These are phyloP conservation scores for Dicerorhinus sumatrensis DNA, from an alignment of 2,113 vertebrate species.

Conservation along the genomic window DNA sequence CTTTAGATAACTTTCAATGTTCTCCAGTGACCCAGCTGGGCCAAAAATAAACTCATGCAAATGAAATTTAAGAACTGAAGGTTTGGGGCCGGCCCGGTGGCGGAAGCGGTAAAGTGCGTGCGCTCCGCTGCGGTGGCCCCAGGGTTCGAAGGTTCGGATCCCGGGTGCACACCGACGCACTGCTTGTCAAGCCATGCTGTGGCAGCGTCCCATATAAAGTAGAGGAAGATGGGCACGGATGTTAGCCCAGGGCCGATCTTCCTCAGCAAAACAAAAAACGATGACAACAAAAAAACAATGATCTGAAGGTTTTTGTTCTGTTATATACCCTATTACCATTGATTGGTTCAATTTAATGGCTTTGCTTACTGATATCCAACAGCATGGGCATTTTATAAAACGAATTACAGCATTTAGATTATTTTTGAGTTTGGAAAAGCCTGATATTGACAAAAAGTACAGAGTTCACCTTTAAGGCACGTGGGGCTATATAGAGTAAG, in stretches of 20 bases:
- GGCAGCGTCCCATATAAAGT: too few species aligned
- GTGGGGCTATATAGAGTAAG: conserved; percentile 68
- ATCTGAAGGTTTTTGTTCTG: conserved; percentile 12
- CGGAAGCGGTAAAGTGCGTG: too few species aligned
- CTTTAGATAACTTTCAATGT: conserved; percentile 3
- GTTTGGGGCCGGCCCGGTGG: neutral
- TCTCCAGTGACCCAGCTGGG: conserved; percentile 46
- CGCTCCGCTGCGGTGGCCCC: too few species aligned
- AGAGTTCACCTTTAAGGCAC: conserved; percentile 77
- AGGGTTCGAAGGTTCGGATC: too few species aligned
- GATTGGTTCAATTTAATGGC: conserved; percentile 25
- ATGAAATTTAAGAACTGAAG: conserved; percentile 45
- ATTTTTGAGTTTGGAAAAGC: conserved; percentile 60
- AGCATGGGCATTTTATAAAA: conserved; percentile 64
- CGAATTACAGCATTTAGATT: conserved; percentile 41
- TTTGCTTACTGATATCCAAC: conserved; percentile 64
- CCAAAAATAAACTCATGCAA: conserved; percentile 62
- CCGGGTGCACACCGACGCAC: too few species aligned
- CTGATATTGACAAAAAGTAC: conserved; percentile 56
- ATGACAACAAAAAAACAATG: too few species aligned
- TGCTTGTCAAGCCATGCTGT: too few species aligned
- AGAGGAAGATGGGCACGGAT: too few species aligned
- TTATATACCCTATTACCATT: conserved; percentile 13
- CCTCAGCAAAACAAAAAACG: too few species aligned
- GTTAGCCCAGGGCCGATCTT: too few species aligned